Conservation (phyloP, 2,113 vertebrate genomes). For the Trinectes maculatus region DNA sequence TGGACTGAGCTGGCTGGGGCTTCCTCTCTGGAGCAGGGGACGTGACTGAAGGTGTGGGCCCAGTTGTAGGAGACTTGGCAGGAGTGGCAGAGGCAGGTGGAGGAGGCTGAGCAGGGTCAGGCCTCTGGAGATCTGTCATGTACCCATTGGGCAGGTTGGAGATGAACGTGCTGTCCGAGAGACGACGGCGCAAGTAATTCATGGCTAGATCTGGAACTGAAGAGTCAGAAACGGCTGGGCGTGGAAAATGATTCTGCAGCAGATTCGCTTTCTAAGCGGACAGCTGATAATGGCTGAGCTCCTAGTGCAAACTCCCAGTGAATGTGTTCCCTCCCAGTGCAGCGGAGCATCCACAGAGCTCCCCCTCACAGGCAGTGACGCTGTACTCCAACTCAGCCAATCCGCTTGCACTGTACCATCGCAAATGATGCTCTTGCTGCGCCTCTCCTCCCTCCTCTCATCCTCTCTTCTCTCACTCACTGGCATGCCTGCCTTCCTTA, state of each 20-base stretch:
- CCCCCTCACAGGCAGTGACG: slow-evolving; percentile 74
- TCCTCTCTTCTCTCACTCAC: slow-evolving; percentile 59
- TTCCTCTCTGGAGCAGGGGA: slow-evolving; percentile 79
- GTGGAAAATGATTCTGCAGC: slow-evolving; percentile 53
- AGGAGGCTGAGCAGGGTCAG: slow-evolving; percentile 73
- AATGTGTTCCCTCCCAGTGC: slow-evolving; percentile 73
- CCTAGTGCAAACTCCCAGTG: slow-evolving; percentile 63
- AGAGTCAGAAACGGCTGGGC: slow-evolving; percentile 34
- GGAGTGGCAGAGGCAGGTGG: slow-evolving; percentile 67
- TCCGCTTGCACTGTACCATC: slow-evolving; percentile 62
- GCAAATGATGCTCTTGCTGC: slow-evolving; percentile 71
- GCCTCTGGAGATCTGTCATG: slow-evolving; percentile 93
- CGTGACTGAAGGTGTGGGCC: slow-evolving; percentile 69
- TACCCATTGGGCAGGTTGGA: slow-evolving; percentile 97
- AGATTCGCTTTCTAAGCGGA: slow-evolving; percentile 55
- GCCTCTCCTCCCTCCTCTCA: slow-evolving; percentile 50
- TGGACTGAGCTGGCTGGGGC: slow-evolving; percentile 70
- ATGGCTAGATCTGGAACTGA: slow-evolving; percentile 81
- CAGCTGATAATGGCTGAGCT: slow-evolving; percentile 66
- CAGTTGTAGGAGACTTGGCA: slow-evolving; percentile 75
- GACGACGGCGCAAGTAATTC: slow-evolving; percentile 94
- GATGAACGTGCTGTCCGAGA: slow-evolving; percentile 97
- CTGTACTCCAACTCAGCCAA: slow-evolving; percentile 68
- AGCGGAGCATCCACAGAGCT: slow-evolving; percentile 62
- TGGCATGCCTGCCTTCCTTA: slow-evolving; percentile 52